Base-by-base conservation (phyloP, 1,140 invertebrate genomes). In the Drosophila sturtevanti region DNA sequence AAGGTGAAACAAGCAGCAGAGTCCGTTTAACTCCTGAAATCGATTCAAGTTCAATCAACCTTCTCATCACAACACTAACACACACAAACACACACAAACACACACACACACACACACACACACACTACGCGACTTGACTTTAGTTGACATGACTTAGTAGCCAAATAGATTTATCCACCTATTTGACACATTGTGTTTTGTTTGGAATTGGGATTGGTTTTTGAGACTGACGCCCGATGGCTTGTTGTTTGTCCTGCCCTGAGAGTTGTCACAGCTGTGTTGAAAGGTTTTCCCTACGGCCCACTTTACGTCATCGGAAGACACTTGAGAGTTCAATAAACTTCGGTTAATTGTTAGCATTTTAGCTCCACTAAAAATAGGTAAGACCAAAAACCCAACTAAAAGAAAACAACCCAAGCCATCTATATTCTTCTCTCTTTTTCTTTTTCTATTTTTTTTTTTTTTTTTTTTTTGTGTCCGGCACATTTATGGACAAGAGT, bases 11-110 rank as follows among this genome's bases (percentile, higher is more conserved):
- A n/a, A n/a, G n/a, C n/a, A n/a, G n/a, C n/a, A n/a, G 4, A n/a
- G 16, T 35, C 34, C 68, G 5, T 54, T 38, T 31, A 7, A 7
- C 54, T 38, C 16, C 52, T 64, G 37, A 41, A 63, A 86, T 87
- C 82, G 82, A 87, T 87, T 79, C 65, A 64, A 86, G 82, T 87
- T 87, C 82, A 87, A 89, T 89, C 79, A 87, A 89, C 82, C 76
- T 77, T 64, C 41, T 48, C 41, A 1, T 16, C 14, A 21, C 38
- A 14, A 14, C n/a, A 2, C n/a, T 4, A 14, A 12, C 10, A 1
- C 11, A n/a, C n/a, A n/a, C 1, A 41, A n/a, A n/a, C n/a, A n/a
- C n/a, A n/a, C n/a, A n/a, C n/a, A n/a, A n/a, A n/a, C n/a, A n/a
- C n/a, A n/a, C n/a, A n/a, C n/a, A n/a, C n/a, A n/a, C n/a, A n/a